Conservation (phyloP, 1,140 invertebrate genomes). For the Caenorhabditis latens region DNA sequence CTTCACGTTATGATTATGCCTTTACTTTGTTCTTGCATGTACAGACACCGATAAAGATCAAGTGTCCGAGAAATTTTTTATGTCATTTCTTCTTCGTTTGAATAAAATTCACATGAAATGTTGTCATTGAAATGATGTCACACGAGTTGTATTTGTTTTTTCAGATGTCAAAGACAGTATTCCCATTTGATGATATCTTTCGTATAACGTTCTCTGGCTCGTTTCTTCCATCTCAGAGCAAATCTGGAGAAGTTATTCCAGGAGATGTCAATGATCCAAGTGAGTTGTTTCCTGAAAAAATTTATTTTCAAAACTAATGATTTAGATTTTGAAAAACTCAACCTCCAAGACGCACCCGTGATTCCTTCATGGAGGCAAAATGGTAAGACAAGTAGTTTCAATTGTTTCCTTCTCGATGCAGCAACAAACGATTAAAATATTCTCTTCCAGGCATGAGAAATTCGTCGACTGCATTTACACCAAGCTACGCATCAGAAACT, state of each 20-base stretch:
- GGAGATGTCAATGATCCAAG: neutral
- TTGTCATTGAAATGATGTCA: too few relatives aligned
- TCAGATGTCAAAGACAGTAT: slow-evolving; percentile 6
- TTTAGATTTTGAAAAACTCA: neutral
- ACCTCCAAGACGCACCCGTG: neutral
- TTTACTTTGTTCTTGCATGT: too few relatives aligned
- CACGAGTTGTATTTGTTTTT: neutral
- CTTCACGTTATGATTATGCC: too few relatives aligned
- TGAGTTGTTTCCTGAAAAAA: neutral
- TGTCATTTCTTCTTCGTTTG: too few relatives aligned
- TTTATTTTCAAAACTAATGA: neutral
- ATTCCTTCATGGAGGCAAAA: neutral
- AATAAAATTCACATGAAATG: too few relatives aligned
- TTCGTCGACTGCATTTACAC: too few relatives aligned
- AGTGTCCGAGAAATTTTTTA: too few relatives aligned
- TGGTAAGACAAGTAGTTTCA: neutral
- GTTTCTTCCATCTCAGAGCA: slow-evolving; percentile 1
- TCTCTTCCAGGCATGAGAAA: too few relatives aligned
- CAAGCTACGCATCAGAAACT: too few relatives aligned
- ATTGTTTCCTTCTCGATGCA: neutral
- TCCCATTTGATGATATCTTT: slow-evolving; percentile 6
- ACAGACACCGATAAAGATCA: too few relatives aligned
- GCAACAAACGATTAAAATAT: too few relatives aligned
- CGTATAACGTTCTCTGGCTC: neutral
- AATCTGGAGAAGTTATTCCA: slow-evolving; percentile 5